Percentiles rank a stretch among this genome's conserved stretches.
Conservation (phyloP, 2,113 vertebrate species). For the Oenanthe melanoleuca region DNA sequence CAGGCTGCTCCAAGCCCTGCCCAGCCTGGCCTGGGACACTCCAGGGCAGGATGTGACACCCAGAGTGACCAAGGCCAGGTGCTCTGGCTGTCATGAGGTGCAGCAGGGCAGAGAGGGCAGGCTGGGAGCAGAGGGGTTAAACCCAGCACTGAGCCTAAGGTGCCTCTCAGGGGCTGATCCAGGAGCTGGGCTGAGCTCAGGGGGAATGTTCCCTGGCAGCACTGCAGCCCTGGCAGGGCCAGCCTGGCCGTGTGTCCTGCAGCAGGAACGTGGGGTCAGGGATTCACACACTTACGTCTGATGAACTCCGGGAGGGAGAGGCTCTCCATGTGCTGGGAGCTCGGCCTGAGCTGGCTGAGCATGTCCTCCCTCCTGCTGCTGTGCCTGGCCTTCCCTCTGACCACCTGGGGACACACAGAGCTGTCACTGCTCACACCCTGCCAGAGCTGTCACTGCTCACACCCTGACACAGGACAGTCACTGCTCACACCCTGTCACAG, state of each 20-base stretch:
- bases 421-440: accelerated
- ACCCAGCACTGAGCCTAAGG: accelerated
- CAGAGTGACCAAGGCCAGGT: not conserved
- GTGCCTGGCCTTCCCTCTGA: not conserved
- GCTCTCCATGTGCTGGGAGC: not conserved
- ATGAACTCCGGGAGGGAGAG: conserved; percentile 81
- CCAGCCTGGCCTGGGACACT: not conserved
- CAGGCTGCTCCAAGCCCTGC: accelerated
- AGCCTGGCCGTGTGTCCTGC: accelerated
- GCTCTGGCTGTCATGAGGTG: not conserved
- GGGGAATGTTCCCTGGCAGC: not conserved
- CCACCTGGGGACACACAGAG: conserved; percentile 57
- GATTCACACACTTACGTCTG: conserved; percentile 77
- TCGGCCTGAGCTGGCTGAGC: conserved; percentile 17
- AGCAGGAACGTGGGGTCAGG: accelerated
- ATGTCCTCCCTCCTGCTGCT: not conserved
- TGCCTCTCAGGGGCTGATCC: not conserved
- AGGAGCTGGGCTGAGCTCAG: not conserved
- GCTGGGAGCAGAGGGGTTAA: not conserved
- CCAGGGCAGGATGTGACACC: accelerated
- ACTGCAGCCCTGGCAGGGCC: not conserved
- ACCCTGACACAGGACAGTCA: too few species aligned
- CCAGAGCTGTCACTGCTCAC: not conserved
- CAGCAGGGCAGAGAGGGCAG: accelerated
- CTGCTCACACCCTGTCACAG: too few species aligned